These are phyloP conservation scores for Lithophane ornitopus DNA, from an alignment of 2,888 invertebrate species.

Conservation along the genomic window DNA sequence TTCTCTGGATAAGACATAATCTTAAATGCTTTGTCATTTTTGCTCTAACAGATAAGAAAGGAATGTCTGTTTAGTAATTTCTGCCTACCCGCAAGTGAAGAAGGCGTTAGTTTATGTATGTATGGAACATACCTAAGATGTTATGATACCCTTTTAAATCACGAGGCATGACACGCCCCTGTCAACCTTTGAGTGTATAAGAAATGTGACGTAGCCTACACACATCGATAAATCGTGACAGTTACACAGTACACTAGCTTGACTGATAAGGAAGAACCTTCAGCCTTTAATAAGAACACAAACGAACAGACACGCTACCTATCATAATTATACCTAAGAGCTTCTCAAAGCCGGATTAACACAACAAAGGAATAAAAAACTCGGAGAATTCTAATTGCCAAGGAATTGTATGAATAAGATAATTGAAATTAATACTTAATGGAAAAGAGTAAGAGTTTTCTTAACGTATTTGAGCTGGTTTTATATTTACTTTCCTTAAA, in stretches of 20 bases:
- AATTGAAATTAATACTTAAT: constrained; percentile 21
- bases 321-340: constrained; percentile 19
- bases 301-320: constrained; percentile 23
- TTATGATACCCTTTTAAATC: constrained; percentile 25
- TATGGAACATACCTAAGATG: neutral
- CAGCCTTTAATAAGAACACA: constrained; percentile 37
- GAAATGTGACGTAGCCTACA: constrained; percentile 32
- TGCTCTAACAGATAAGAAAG: neutral
- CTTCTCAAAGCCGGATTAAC: constrained; percentile 12
- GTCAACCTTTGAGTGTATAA: neutral
- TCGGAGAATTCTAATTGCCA: constrained; percentile 7
- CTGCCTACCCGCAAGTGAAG: neutral
- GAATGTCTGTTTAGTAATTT: neutral
- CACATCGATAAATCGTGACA: constrained; percentile 53
- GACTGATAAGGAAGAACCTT: constrained; percentile 65
- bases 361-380: constrained; percentile 21
- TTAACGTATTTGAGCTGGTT: constrained; percentile 8
- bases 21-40: constrained; percentile 11
- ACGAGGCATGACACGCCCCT: constrained; percentile 36
- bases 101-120: neutral
- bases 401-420: constrained; percentile 29
- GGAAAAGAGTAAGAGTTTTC: constrained; percentile 19
- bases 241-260: constrained; percentile 39
- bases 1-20: constrained; percentile 10
- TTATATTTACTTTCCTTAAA: constrained; percentile 4